A percentile compares a stretch with the other conserved stretches of the same genome.
Conservation (phyloP, 2,888 invertebrate species). For the Halictus quadricinctus region DNA sequence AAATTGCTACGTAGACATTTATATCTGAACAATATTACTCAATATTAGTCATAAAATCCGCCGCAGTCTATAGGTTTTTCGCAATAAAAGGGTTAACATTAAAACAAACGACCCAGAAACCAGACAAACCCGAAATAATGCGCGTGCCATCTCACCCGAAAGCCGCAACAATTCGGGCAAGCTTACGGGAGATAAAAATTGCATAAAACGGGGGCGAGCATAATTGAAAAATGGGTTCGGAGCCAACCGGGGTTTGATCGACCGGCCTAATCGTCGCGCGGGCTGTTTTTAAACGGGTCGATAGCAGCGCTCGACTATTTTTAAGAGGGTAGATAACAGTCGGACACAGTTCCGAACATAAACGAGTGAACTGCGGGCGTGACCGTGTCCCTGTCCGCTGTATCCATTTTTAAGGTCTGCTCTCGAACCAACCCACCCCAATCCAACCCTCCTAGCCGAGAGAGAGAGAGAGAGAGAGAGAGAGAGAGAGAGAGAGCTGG, state of each 20-base stretch:
- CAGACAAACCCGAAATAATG: not conserved
- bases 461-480: not conserved
- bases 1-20: too few species aligned
- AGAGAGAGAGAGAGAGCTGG: not conserved
- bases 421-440: not conserved
- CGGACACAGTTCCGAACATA: constrained; percentile 1
- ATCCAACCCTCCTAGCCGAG: not conserved
- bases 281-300: not conserved
- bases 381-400: constrained; percentile 3
- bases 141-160: not conserved
- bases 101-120: not conserved
- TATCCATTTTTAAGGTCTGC: constrained; percentile 33
- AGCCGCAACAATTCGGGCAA: not conserved
- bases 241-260: not conserved
- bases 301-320: constrained; percentile 19
- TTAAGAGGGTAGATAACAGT: constrained; percentile 1
- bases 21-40: too few species aligned
- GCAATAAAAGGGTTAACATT: not conserved
- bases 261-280: constrained; percentile 1
- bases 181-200: not conserved
- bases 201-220: not conserved
- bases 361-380: constrained; percentile 6
- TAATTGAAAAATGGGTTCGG: not conserved
- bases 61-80: too few species aligned
- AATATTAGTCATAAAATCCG: too few species aligned